Conservation (phyloP, 2,113 vertebrate species). For the Albula glossodonta region DNA sequence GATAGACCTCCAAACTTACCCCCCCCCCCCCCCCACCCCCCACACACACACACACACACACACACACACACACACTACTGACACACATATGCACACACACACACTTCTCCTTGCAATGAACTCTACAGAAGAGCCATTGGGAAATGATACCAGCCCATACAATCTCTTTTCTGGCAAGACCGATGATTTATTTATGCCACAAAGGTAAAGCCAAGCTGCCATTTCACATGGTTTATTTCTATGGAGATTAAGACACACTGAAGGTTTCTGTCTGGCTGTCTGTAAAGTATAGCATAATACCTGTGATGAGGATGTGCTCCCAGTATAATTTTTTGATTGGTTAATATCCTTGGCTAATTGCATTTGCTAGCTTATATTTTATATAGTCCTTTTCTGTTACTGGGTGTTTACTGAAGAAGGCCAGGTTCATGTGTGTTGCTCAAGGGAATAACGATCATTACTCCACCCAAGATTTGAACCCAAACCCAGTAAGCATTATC, state of each 20-base stretch:
- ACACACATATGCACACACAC: constrained; percentile 14
- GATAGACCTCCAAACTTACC: too few species aligned
- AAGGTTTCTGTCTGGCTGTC: constrained; percentile 46
- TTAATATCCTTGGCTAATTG: not conserved
- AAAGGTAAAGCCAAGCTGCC: constrained; percentile 28
- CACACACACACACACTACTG: too few species aligned
- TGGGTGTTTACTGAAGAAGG: too few species aligned
- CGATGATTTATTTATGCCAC: constrained; percentile 40
- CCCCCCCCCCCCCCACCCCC: too few species aligned
- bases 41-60: too few species aligned
- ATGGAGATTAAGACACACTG: constrained; percentile 61
- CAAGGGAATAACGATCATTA: not conserved
- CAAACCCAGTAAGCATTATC: not conserved
- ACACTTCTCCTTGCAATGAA: constrained; percentile 55
- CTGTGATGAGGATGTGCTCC: not conserved
- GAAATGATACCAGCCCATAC: constrained; percentile 46
- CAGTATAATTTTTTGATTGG: not conserved
- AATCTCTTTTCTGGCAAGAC: constrained; percentile 40
- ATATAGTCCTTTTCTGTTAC: not conserved
- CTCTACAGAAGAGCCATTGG: constrained; percentile 44
- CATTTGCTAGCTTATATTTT: not conserved
- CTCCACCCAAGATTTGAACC: not conserved
- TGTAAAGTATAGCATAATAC: constrained; percentile 41
- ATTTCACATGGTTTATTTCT: constrained; percentile 53
- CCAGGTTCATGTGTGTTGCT: not conserved